phyloP scores from a whole-genome alignment of 2,113 vertebrate genomes.

The Synchiropus splendidus region DNA sequence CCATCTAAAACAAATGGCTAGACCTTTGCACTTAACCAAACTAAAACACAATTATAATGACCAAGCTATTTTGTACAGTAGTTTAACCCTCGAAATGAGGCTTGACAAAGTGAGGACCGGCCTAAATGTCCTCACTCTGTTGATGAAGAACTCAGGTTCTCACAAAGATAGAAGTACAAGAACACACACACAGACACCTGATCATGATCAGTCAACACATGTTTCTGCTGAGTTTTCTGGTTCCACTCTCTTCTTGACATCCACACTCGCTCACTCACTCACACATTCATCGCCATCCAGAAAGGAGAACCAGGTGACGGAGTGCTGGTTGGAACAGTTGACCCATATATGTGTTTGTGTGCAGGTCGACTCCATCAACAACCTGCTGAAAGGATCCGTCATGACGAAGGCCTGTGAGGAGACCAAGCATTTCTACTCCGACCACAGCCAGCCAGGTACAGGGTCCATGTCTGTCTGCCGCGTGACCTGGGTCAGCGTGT shows the following conservation, averaged over 20 bases:
- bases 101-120: no score
- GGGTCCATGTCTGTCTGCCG: conserved; percentile 3
- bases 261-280: no score
- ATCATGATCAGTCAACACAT: conserved; percentile 28
- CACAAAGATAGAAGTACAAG: conserved; percentile 6
- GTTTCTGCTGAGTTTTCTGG: conserved; percentile 24
- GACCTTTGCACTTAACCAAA: no score
- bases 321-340: not conserved
- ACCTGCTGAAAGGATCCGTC: conserved; percentile 82
- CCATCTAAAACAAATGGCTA: no score
- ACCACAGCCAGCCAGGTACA: conserved; percentile 87
- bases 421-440: conserved; percentile 90
- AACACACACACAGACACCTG: conserved; percentile 9
- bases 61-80: no score
- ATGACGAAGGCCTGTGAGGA: conserved; percentile 93
- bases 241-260: conserved; percentile 17
- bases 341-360: not conserved
- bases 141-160: no score
- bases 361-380: conserved; percentile 90
- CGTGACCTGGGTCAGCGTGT: not conserved
- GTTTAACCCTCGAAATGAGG: no score
- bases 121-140: no score
- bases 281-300: no score
- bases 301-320: no score
- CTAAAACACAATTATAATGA: no score